phyloP scores from a whole-genome alignment of 2,113 vertebrate species.

The Zootoca vivipara region DNA sequence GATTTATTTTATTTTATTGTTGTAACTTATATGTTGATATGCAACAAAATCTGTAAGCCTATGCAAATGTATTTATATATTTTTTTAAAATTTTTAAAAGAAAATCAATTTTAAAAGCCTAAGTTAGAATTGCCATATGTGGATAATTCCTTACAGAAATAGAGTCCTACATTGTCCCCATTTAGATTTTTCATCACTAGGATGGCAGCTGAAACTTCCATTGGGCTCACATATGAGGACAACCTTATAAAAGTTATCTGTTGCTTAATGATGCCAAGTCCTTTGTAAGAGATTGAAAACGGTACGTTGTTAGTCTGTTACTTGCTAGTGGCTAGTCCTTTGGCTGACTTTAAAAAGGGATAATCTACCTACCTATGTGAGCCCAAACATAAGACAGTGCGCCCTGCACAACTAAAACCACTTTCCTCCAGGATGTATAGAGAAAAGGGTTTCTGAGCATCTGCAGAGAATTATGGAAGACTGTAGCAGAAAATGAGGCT shows the following conservation, averaged over 20 bases:
- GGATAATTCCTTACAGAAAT: neutral
- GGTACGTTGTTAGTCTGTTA: neutral
- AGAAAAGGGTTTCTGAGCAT: neutral
- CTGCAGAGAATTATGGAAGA: neutral
- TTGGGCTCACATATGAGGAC: neutral
- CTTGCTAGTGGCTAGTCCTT: neutral
- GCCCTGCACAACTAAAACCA: neutral
- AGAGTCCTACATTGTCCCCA: too few species aligned
- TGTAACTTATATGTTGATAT: too few species aligned
- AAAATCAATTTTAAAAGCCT: too few species aligned
- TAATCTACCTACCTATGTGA: neutral
- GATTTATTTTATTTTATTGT: too few species aligned
- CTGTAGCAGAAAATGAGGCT: neutral
- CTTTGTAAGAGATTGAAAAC: neutral
- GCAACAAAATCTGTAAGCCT: too few species aligned
- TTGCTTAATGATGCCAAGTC: neutral
- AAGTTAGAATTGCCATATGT: too few species aligned
- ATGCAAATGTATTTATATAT: too few species aligned
- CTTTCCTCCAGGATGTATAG: neutral
- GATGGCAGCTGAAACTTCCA: neutral
- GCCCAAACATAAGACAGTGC: neutral
- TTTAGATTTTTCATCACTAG: neutral
- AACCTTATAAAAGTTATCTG: neutral
- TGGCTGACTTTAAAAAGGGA: neutral
- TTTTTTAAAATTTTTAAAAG: too few species aligned